phyloP scores from a whole-genome alignment of 2,797 vertebrate species.

The Lates japonicus region DNA sequence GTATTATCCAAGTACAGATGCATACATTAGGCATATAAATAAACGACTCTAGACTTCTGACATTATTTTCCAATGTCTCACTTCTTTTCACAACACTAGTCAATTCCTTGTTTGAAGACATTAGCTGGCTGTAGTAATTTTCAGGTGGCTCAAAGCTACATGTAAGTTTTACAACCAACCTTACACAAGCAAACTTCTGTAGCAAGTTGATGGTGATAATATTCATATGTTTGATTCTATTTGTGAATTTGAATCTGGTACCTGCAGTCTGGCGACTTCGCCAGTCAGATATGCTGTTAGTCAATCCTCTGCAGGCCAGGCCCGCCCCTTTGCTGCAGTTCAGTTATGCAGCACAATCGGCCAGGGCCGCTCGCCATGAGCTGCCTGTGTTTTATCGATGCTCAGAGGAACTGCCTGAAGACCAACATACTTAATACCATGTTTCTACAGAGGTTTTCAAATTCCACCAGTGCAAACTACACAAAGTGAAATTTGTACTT shows the following conservation, averaged over 20 bases:
- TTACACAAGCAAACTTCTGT: background rate
- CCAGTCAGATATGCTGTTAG: constrained; percentile 79
- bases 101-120: background rate
- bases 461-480: background rate
- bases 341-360: constrained; percentile 89
- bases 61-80: background rate
- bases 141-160: background rate
- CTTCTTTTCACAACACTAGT: background rate
- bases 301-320: constrained; percentile 90
- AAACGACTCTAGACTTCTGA: background rate
- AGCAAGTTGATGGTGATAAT: background rate
- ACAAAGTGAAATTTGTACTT: background rate
- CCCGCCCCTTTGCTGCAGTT: constrained; percentile 90
- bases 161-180: background rate
- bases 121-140: background rate
- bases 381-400: constrained; percentile 86
- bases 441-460: background rate
- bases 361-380: constrained; percentile 90
- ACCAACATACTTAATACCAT: background rate
- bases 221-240: background rate
- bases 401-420: constrained; percentile 82
- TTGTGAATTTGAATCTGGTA: constrained; percentile 56
- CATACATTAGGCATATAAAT: background rate
- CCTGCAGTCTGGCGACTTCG: constrained; percentile 90
- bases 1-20: background rate